These are phyloP conservation scores for Mnemiopsis leidyi DNA, from an alignment of 37 sponge, comb jelly and placozoan genomes.

Conservation along the genomic window DNA sequence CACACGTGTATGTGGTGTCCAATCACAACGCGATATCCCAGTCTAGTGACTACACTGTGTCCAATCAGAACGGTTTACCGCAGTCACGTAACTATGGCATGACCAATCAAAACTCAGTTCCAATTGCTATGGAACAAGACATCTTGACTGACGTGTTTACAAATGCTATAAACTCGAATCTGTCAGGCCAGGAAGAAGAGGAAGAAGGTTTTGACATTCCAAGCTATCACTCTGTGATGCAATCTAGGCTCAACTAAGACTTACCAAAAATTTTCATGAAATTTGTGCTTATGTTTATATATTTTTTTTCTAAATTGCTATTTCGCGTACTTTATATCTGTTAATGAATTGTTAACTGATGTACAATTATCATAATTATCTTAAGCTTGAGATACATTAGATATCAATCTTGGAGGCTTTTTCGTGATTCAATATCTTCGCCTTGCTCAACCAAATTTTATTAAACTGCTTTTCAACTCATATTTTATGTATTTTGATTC, in stretches of 20 bases:
- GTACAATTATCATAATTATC: too few species aligned
- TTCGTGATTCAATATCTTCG: too few species aligned
- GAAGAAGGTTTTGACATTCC: neutral
- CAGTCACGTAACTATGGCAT: neutral
- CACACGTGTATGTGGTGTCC: neutral
- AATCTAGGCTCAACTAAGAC: neutral
- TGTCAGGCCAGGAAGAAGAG: neutral
- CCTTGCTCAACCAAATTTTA: too few species aligned
- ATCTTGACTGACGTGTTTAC: conserved; percentile 59
- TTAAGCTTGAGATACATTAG: too few species aligned
- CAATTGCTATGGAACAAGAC: neutral
- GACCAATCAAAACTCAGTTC: neutral
- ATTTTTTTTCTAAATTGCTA: too few species aligned
- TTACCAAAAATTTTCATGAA: too few species aligned
- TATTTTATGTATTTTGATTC: too few species aligned
- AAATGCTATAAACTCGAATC: conserved; percentile 9
- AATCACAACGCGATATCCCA: neutral
- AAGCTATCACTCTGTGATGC: neutral
- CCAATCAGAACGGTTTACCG: neutral
- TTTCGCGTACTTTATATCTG: too few species aligned
- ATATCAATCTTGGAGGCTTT: too few species aligned
- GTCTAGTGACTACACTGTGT: neutral
- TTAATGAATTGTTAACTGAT: too few species aligned
- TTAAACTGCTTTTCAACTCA: too few species aligned
- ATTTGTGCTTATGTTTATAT: too few species aligned